Evolutionary conservation across 1,140 invertebrate species (phyloP).

Genomic region (Drosophila ironensis): DNA sequence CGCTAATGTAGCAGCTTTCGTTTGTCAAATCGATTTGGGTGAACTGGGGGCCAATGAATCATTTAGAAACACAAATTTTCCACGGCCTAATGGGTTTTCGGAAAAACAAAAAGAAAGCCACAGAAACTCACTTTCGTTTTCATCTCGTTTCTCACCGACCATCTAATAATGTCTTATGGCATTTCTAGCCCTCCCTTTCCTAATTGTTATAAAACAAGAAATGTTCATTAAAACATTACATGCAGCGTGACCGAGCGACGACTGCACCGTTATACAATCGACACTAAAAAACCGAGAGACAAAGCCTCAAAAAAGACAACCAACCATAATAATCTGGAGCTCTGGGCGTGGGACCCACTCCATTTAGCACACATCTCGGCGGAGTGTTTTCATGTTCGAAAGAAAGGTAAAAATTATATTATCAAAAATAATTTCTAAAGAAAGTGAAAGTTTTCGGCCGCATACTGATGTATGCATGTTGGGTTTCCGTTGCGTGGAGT

Average conservation of each 20-base stretch:
- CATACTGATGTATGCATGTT: background rate
- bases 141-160: slow-evolving; percentile 18
- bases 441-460: slow-evolving; percentile 68
- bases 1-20: slow-evolving; percentile 12
- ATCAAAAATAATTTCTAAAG: slow-evolving; percentile 69
- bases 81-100: background rate
- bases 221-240: slow-evolving; percentile 55
- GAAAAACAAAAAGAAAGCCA: slow-evolving; percentile 17
- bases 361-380: slow-evolving; percentile 76
- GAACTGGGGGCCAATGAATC: background rate
- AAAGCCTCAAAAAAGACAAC: slow-evolving; percentile 35
- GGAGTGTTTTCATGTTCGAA: slow-evolving; percentile 34
- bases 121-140: slow-evolving; percentile 67
- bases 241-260: slow-evolving; percentile 59
- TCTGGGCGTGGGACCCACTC: slow-evolving; percentile 26
- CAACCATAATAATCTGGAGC: slow-evolving; percentile 25
- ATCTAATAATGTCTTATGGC: background rate
- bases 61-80: background rate
- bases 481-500: slow-evolving; percentile 6
- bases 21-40: slow-evolving; percentile 17
- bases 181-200: slow-evolving; percentile 20
- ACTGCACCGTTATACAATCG: slow-evolving; percentile 70
- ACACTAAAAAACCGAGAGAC: slow-evolving; percentile 25
- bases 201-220: slow-evolving; percentile 75
- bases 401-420: slow-evolving; percentile 38